Evolutionary conservation across 2,888 invertebrate genomes (phyloP).

Genomic region (Cyclophora albipunctata): DNA sequence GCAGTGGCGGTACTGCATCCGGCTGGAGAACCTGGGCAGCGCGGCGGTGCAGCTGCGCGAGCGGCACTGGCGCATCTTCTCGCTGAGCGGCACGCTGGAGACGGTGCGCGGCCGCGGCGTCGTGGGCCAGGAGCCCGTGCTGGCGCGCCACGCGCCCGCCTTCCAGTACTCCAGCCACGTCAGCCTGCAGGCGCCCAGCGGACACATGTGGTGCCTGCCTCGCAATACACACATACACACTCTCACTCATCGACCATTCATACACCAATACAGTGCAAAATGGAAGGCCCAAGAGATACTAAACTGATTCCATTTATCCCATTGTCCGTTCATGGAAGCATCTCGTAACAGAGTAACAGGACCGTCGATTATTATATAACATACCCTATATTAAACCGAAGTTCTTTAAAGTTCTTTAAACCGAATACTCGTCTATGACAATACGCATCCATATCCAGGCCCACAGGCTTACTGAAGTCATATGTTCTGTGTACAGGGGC

Average conservation of each 20-base stretch:
- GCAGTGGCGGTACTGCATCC: conserved; percentile 96
- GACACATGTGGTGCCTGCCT: conserved; percentile 93
- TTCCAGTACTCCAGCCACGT: conserved; percentile 99
- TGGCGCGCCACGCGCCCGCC: conserved; percentile 91
- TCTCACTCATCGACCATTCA: not conserved
- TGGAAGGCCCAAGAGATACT: too few species aligned
- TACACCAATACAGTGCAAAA: too few species aligned
- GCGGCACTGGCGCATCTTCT: conserved; percentile 98
- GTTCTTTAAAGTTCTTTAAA: too few species aligned
- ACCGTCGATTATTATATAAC: too few species aligned
- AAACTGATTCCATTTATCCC: too few species aligned
- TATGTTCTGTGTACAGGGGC: conserved; percentile 69
- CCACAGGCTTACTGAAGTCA: not conserved
- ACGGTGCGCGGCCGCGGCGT: conserved; percentile 96
- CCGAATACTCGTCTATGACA: too few species aligned
- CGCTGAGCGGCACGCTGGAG: conserved; percentile 93
- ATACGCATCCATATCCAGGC: too few species aligned
- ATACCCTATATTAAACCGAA: too few species aligned
- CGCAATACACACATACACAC: not conserved
- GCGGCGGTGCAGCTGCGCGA: conserved; percentile 94
- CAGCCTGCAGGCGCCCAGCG: conserved; percentile 96
- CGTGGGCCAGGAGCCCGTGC: conserved; percentile 97
- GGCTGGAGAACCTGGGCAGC: conserved; percentile 94
- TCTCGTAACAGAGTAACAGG: too few species aligned
- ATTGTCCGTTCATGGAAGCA: too few species aligned